Conservation (phyloP, 1,140 invertebrate genomes). For the Tenebrio molitor region DNA sequence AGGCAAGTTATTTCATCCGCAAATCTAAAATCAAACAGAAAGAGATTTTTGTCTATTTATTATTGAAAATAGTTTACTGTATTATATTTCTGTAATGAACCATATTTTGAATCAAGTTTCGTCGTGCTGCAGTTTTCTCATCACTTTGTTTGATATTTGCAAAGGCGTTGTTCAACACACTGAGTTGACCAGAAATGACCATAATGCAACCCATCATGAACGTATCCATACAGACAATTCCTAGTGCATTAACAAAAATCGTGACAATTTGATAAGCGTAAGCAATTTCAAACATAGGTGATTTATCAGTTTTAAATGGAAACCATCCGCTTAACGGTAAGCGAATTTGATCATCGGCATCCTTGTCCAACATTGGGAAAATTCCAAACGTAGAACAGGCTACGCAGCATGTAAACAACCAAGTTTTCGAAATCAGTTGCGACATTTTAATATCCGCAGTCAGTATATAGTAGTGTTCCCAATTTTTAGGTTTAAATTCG, state of each 20-base stretch:
- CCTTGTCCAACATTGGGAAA: constrained; percentile 5
- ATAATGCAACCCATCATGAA: constrained; percentile 17
- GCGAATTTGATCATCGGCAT: too few species aligned
- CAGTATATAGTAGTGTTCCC: too few species aligned
- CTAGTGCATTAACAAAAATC: constrained; percentile 16
- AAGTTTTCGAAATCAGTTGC: too few species aligned
- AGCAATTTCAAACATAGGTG: constrained; percentile 51
- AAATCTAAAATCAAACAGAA: constrained; percentile 49
- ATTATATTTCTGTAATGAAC: not conserved
- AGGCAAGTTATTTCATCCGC: constrained; percentile 49
- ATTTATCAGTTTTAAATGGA: not conserved
- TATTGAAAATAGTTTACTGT: not conserved
- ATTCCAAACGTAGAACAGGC: not conserved
- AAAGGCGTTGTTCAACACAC: not conserved
- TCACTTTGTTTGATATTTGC: not conserved
- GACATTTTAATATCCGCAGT: too few species aligned
- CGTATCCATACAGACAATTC: constrained; percentile 45
- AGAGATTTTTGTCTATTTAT: not conserved
- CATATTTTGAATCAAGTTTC: too few species aligned
- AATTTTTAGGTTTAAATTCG: too few species aligned
- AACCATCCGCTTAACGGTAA: too few species aligned
- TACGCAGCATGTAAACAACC: not conserved
- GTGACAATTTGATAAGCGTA: constrained; percentile 47
- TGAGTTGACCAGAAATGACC: too few species aligned
- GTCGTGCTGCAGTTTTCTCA: not conserved